A percentile compares a stretch with the other conserved stretches of the same genome.
Conservation (phyloP, 2,888 invertebrate species). For the Eupithecia centaureata region DNA sequence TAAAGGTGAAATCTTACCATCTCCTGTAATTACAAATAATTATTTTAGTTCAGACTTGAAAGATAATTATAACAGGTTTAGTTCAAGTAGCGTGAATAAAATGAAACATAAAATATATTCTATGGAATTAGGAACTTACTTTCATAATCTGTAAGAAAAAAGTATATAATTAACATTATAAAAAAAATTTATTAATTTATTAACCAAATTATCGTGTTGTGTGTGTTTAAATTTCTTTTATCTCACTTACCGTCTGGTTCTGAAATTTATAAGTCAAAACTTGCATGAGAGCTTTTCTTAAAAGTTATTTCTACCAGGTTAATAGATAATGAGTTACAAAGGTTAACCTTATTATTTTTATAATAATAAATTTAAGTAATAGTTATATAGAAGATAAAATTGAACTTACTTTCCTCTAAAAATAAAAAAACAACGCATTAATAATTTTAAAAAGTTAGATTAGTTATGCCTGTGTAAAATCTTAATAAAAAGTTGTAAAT, state of each 20-base stretch:
- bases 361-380: not conserved
- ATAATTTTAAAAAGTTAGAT: not conserved
- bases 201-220: too few relatives aligned
- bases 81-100: not conserved
- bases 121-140: constrained; percentile 29
- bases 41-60: not conserved
- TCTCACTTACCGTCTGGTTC: constrained; percentile 15
- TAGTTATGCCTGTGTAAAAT: not conserved
- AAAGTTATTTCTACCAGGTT: too few relatives aligned
- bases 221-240: not conserved
- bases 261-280: not conserved
- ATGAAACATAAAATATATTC: not conserved
- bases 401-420: constrained; percentile 49
- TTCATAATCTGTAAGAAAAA: constrained; percentile 34
- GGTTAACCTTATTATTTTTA: too few relatives aligned
- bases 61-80: too few relatives aligned
- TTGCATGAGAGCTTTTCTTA: not conserved
- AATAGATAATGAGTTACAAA: too few relatives aligned
- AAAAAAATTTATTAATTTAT: not conserved
- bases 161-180: not conserved
- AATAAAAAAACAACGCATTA: constrained; percentile 6
- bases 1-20: constrained; percentile 5
- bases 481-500: not conserved
- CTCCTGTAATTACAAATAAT: constrained; percentile 5
- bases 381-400: not conserved